These are phyloP conservation scores for Axis porcinus DNA, from an alignment of 2,113 vertebrate genomes.

Conservation along the genomic window DNA sequence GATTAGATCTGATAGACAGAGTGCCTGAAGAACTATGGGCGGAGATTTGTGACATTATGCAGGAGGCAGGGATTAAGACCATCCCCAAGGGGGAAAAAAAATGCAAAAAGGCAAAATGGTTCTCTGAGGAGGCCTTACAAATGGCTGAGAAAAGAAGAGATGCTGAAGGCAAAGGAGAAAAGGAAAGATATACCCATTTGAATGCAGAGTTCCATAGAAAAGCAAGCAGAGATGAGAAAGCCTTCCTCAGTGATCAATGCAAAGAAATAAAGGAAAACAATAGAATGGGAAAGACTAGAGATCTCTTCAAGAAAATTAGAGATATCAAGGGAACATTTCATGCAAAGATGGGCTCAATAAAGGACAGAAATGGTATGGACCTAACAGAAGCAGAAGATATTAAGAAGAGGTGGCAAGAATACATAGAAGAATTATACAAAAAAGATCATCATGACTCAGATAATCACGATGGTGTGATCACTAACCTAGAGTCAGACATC, in stretches of 20 bases:
- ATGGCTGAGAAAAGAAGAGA: neutral
- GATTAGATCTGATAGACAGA: neutral
- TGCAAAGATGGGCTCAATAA: too few species aligned
- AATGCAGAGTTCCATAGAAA: neutral
- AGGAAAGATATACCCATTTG: neutral
- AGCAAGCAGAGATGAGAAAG: neutral
- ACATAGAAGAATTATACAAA: too few species aligned
- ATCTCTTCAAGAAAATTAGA: neutral
- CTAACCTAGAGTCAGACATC: neutral
- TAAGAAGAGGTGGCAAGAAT: too few species aligned
- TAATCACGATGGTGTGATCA: too few species aligned
- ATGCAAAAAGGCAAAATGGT: neutral
- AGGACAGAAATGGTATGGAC: too few species aligned
- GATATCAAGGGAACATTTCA: too few species aligned
- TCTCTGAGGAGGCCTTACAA: neutral
- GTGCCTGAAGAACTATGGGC: neutral
- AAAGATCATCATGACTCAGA: too few species aligned
- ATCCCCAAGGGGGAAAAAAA: neutral
- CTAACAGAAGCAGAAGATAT: too few species aligned
- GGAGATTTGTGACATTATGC: neutral
- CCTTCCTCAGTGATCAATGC: neutral
- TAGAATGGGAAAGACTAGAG: neutral
- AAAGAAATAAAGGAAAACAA: neutral
- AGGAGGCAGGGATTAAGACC: neutral
- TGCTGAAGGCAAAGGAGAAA: neutral